Conservation (phyloP, 1,140 invertebrate species). For the Odontomachus brunneus region DNA sequence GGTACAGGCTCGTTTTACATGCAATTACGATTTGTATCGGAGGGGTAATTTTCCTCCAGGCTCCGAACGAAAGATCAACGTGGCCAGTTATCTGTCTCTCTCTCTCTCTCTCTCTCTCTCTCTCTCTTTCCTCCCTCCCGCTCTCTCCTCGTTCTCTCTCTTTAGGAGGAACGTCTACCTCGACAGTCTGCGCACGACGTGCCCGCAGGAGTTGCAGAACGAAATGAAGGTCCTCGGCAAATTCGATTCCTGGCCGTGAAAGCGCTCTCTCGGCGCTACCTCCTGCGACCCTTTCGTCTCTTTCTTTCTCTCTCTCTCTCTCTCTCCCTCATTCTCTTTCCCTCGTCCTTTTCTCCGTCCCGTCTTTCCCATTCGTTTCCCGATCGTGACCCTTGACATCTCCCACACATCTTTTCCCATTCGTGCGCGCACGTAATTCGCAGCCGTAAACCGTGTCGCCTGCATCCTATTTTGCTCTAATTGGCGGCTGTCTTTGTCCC, state of each 20-base stretch:
- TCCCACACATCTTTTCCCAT: slow-evolving; percentile 53
- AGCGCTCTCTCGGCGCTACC: slow-evolving; percentile 9
- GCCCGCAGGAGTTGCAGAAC: slow-evolving; percentile 73
- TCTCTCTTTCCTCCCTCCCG: slow-evolving; percentile 20
- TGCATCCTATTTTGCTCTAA: slow-evolving; percentile 56
- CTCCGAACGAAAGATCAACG: slow-evolving; percentile 29
- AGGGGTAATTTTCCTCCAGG: slow-evolving; percentile 61
- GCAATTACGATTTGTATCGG: slow-evolving; percentile 80
- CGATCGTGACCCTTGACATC: slow-evolving; percentile 52
- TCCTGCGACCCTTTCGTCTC: background rate
- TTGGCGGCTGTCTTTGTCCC: slow-evolving; percentile 51
- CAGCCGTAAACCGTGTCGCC: slow-evolving; percentile 42
- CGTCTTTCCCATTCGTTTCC: background rate
- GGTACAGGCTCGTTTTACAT: slow-evolving; percentile 71
- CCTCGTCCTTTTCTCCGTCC: slow-evolving; percentile 40
- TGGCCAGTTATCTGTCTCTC: slow-evolving; percentile 32
- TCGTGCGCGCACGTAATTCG: slow-evolving; percentile 62
- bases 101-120: slow-evolving; percentile 15
- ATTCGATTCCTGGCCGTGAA: slow-evolving; percentile 68
- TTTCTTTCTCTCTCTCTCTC: background rate
- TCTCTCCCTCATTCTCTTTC: slow-evolving; percentile 34
- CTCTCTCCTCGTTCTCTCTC: background rate
- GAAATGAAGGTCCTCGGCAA: slow-evolving; percentile 79
- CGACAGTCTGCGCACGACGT: slow-evolving; percentile 62
- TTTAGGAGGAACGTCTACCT: slow-evolving; percentile 62